These are phyloP conservation scores for Tetraodon nigroviridis DNA, from an alignment of 2,113 vertebrate genomes.

Conservation along the genomic window DNA sequence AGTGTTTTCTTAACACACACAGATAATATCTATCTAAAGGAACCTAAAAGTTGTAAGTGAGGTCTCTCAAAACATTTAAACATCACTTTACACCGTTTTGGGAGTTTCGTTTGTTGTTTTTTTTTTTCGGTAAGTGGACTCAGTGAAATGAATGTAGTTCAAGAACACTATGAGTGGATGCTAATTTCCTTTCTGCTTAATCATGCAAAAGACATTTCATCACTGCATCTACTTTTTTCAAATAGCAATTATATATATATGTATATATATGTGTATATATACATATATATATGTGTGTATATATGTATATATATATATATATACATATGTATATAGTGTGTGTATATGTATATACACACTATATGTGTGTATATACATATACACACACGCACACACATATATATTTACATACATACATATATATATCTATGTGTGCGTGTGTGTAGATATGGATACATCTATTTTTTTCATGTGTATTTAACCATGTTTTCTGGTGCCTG, in stretches of 20 bases:
- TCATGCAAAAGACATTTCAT: slow-evolving; percentile 76
- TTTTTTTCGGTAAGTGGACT: slow-evolving; percentile 77
- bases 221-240: slow-evolving; percentile 79
- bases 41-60: slow-evolving; percentile 69
- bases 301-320: no score
- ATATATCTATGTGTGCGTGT: no score
- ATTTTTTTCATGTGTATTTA: slow-evolving; percentile 86
- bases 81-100: slow-evolving; percentile 56
- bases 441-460: no score
- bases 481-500: slow-evolving; percentile 83
- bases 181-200: slow-evolving; percentile 71
- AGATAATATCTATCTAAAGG: slow-evolving; percentile 62
- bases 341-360: slow-evolving; percentile 61
- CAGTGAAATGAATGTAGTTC: slow-evolving; percentile 84
- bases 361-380: slow-evolving; percentile 28
- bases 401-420: no score
- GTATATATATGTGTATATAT: slow-evolving; percentile 68
- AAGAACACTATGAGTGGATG: slow-evolving; percentile 79
- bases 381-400: no score
- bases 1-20: slow-evolving; percentile 79
- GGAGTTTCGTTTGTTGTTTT: no score
- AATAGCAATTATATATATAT: slow-evolving; percentile 72
- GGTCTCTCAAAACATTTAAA: slow-evolving; percentile 80
- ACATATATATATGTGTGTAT: no score
- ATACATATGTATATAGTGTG: no score